Percentiles rank a stretch among this genome's conserved stretches.
These are phyloP conservation scores for Kryptopterus vitreolus DNA, from an alignment of 2,797 vertebrate species.

Conservation along the genomic window DNA sequence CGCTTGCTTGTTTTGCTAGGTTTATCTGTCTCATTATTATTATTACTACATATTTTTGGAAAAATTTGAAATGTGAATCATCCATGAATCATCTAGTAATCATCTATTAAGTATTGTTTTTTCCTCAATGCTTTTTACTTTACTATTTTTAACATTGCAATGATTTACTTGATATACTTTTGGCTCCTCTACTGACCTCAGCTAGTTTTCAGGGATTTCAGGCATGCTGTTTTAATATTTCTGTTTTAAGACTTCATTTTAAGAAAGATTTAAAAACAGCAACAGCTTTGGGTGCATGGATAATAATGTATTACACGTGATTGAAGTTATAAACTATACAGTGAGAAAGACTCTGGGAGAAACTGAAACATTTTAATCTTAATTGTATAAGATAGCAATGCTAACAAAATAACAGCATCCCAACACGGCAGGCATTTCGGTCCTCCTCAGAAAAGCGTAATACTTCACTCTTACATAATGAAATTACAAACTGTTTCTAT, in stretches of 20 bases:
- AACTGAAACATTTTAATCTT: slow-evolving; percentile 26
- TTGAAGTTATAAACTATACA: not conserved
- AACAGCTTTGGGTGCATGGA: slow-evolving; percentile 8
- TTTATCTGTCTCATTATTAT: not conserved
- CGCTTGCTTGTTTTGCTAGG: not conserved
- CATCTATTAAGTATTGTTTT: not conserved
- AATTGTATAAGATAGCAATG: not conserved
- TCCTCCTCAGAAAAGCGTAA: not conserved
- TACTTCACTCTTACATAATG: slow-evolving; percentile 19
- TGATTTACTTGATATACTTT: not conserved
- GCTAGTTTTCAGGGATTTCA: not conserved
- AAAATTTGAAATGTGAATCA: no score
- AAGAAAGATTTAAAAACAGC: not conserved
- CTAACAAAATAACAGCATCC: slow-evolving; percentile 9
- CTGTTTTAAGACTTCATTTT: not conserved
- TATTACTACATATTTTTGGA: no score
- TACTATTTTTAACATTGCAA: not conserved
- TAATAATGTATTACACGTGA: not conserved
- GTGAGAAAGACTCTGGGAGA: slow-evolving; percentile 8
- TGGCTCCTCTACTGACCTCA: not conserved
- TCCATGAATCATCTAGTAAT: not conserved
- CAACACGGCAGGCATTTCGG: not conserved
- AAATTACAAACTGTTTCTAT: not conserved
- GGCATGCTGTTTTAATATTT: not conserved
- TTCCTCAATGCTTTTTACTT: not conserved